Base-by-base conservation (phyloP, 1,140 invertebrate species). In the Zaprionus kolodkinae region DNA sequence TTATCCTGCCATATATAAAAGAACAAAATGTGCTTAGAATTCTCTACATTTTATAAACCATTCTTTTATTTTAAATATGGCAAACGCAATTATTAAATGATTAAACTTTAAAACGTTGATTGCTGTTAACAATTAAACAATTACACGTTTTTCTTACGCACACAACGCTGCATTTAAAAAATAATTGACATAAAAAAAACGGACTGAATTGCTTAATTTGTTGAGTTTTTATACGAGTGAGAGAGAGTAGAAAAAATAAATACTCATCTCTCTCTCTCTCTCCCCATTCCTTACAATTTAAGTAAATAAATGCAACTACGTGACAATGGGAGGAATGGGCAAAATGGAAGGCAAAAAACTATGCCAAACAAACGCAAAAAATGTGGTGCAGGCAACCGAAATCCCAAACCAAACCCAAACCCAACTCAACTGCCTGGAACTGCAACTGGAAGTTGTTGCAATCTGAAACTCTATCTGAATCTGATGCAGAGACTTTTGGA, bases 251-350 rank as follows among this genome's bases (percentile, higher is more conserved):
- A 61, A 10, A 70, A 86, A 71, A 86, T 68, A 45, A 79, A 86
- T 76, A 72, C 82, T 21, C 21, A 1, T 70, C 79, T 70, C 21
- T 21, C 21, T 21, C 21, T 21, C 21, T 21, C 21, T 21, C 21
- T 2, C 2, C 79, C 61, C 71, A 76, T 76, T 48, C 77, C 63
- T 64, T 72, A 70, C 79, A 77, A 69, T 87, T 78, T 60, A 72
- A 71, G 79, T 59, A 87, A 87, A 86, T 87, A 86, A 68, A 81
- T 56, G 50, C 52, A 78, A 78, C 67, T 38, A 76, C 50, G 27
- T n/a, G 64, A 35, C 43, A 21, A 7, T 55, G 15, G 27, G 45
- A 7, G 55, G 27, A 33, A 27, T 30, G 27, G 45, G 33, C 17
- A 50, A 21, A 63, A 54, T 21, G 21, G 21, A 52, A 64, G 15